Conservation (phyloP, 1,140 invertebrate species). For the Eriocheir sinensis region DNA sequence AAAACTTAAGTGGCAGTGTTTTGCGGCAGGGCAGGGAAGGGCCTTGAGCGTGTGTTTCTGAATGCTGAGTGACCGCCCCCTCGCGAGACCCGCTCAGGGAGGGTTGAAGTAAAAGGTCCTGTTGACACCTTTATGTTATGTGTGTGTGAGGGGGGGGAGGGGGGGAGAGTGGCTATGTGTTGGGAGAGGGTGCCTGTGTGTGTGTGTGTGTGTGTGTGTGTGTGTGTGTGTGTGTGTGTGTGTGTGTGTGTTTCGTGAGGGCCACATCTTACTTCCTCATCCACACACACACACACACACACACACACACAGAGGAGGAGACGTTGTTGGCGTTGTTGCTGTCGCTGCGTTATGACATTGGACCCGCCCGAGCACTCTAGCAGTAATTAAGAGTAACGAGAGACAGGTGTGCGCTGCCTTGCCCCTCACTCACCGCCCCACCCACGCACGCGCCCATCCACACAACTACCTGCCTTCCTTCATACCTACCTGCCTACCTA, state of each 20-base stretch:
- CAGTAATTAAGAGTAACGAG: not conserved
- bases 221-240: slow-evolving; percentile 27
- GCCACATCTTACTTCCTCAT: not conserved
- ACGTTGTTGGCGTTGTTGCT: not conserved
- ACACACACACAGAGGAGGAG: not conserved
- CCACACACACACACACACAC: not conserved
- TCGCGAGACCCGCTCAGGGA: not conserved
- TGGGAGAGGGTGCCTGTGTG: not conserved
- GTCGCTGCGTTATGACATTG: not conserved
- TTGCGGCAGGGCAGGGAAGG: not conserved
- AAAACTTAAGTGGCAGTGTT: not conserved
- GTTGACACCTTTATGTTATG: no score
- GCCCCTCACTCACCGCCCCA: not conserved
- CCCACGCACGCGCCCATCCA: not conserved
- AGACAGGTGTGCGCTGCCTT: not conserved
- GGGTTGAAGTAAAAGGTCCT: no score
- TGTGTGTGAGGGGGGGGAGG: not conserved
- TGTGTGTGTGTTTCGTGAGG: not conserved
- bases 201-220: slow-evolving; percentile 31
- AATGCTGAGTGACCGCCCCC: not conserved
- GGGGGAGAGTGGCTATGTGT: not conserved
- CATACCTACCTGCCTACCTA: not conserved
- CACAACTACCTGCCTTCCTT: not conserved
- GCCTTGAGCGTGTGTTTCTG: not conserved
- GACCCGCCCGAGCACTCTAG: not conserved